Percentiles rank a stretch among this genome's conserved stretches.
phyloP scores from a whole-genome alignment of 2,113 vertebrate genomes.

The Rafetus swinhoei region DNA sequence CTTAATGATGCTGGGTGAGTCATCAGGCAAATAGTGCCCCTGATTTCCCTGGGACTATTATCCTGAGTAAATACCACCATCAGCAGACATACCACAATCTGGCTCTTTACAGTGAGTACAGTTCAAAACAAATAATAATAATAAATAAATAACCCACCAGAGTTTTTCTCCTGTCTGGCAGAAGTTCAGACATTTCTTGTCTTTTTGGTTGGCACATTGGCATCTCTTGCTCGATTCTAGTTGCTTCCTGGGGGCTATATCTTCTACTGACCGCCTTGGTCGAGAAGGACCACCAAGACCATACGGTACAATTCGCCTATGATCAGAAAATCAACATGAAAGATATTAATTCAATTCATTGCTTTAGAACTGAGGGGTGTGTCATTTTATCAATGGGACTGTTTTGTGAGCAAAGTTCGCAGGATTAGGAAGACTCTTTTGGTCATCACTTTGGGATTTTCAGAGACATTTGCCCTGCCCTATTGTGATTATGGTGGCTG shows the following conservation, averaged over 20 bases:
- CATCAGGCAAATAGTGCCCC: background rate
- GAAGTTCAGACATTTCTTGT: conserved; percentile 87
- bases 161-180: conserved; percentile 81
- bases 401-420: background rate
- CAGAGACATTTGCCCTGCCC: conserved; percentile 6
- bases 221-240: conserved; percentile 77
- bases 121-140: background rate
- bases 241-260: conserved; percentile 37
- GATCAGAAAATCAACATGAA: conserved; percentile 46
- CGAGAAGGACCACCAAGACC: conserved; percentile 90
- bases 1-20: background rate
- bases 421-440: background rate
- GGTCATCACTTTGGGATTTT: background rate
- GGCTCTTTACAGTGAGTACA: conserved; percentile 1
- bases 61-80: background rate
- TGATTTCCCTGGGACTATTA: background rate
- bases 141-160: conserved; percentile 67
- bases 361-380: conserved; percentile 3
- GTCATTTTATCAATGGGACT: conserved; percentile 9
- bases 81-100: conserved; percentile 25
- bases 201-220: conserved; percentile 80
- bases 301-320: conserved; percentile 91
- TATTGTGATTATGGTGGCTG: conserved; percentile 1
- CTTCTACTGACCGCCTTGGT: conserved; percentile 82
- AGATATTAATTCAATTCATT: conserved; percentile 20